Percentiles rank a stretch among this genome's conserved stretches.
Conservation (phyloP, 1,140 invertebrate genomes). For the Drosophila watanabei region DNA sequence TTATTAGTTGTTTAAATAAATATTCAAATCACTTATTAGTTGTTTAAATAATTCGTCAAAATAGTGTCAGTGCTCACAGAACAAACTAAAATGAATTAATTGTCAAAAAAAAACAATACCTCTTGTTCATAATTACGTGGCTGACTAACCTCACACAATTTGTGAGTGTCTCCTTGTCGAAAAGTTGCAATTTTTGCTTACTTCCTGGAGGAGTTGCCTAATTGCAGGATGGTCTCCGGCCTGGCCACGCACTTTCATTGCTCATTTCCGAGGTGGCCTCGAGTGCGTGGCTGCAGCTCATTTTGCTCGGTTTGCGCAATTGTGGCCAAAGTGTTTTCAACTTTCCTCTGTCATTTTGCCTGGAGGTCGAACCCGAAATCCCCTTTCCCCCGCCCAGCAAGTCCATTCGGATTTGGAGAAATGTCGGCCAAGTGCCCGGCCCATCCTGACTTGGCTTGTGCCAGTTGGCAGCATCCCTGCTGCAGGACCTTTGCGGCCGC, state of each 20-base stretch:
- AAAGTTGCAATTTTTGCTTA: slow-evolving; percentile 8
- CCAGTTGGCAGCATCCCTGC: slow-evolving; percentile 43
- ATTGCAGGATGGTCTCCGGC: slow-evolving; percentile 49
- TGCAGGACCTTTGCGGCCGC: slow-evolving; percentile 26
- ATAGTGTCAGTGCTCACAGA: background rate
- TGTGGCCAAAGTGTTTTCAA: slow-evolving; percentile 69
- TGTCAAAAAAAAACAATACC: background rate
- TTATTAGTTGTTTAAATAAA: background rate
- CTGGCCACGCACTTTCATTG: slow-evolving; percentile 62
- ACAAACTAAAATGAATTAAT: background rate
- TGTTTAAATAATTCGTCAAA: no score
- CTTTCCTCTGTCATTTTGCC: slow-evolving; percentile 53
- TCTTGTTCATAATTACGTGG: background rate
- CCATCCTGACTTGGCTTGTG: slow-evolving; percentile 8
- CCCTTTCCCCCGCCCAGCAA: background rate
- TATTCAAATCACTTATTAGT: background rate
- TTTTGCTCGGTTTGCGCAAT: slow-evolving; percentile 65
- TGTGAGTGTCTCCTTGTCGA: background rate
- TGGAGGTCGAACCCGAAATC: slow-evolving; percentile 49
- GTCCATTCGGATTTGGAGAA: slow-evolving; percentile 61
- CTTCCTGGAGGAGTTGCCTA: slow-evolving; percentile 42
- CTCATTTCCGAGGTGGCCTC: slow-evolving; percentile 55
- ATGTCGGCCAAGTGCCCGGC: slow-evolving; percentile 62
- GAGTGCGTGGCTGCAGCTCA: slow-evolving; percentile 37
- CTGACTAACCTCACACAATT: background rate